Percentiles rank a stretch among this genome's conserved stretches.
phyloP scores from a whole-genome alignment of 2,888 invertebrate genomes.

The Lissonota sp. region DNA sequence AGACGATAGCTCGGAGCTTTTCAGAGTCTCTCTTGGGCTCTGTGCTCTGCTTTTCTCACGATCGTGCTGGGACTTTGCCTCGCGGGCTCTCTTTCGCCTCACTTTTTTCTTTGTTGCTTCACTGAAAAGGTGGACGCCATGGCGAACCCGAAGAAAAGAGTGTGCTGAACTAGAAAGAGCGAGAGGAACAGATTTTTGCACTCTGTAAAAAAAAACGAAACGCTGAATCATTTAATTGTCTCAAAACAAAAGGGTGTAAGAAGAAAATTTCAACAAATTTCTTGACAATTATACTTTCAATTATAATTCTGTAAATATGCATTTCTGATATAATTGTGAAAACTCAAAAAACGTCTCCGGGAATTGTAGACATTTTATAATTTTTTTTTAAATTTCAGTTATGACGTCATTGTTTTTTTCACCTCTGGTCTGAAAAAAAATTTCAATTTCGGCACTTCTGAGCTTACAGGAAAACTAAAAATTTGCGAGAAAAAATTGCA shows the following conservation, averaged over 20 bases:
- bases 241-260: background rate
- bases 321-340: too few species aligned
- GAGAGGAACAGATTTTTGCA: slow-evolving; percentile 22
- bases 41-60: slow-evolving; percentile 56
- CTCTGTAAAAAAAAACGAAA: slow-evolving; percentile 35
- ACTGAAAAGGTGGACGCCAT: slow-evolving; percentile 66
- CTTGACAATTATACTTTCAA: too few species aligned
- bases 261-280: background rate
- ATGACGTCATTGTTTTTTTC: too few species aligned
- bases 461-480: too few species aligned
- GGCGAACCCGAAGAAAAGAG: slow-evolving; percentile 42
- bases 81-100: slow-evolving; percentile 45
- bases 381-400: too few species aligned
- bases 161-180: slow-evolving; percentile 20
- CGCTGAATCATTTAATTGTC: slow-evolving; percentile 36
- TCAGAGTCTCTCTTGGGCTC: slow-evolving; percentile 38
- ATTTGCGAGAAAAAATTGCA: too few species aligned
- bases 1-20: slow-evolving; percentile 39
- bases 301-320: too few species aligned
- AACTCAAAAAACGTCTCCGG: too few species aligned
- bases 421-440: too few species aligned
- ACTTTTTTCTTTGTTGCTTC: slow-evolving; percentile 66
- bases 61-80: slow-evolving; percentile 58
- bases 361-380: too few species aligned
- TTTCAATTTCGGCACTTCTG: too few species aligned